Conservation (phyloP, 2,888 invertebrate species). For the Hoplodrina blanda region DNA sequence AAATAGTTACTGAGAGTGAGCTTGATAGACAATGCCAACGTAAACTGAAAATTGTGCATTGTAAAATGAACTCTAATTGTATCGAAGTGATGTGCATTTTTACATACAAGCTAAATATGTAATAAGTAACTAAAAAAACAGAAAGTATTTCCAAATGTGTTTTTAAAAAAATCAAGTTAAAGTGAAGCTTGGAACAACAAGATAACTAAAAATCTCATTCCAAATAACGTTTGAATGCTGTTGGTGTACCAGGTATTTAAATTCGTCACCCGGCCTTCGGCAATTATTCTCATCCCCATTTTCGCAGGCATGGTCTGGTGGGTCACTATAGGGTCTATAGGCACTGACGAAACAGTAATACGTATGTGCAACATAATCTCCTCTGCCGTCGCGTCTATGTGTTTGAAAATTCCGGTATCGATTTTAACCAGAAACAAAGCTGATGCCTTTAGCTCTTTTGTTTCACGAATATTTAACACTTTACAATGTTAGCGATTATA, state of each 20-base stretch:
- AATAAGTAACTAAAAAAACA: too few relatives aligned
- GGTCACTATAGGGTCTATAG: not conserved
- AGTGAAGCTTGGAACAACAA: not conserved
- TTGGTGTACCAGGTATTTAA: not conserved
- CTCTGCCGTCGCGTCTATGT: not conserved
- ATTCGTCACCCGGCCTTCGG: too few relatives aligned
- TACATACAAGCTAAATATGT: too few relatives aligned
- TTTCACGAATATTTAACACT: too few relatives aligned
- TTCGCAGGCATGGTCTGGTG: not conserved
- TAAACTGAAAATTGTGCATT: constrained; percentile 1
- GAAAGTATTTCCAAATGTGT: not conserved
- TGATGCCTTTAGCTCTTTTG: too few relatives aligned
- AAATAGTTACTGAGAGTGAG: not conserved
- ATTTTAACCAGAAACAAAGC: too few relatives aligned
- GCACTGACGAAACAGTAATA: not conserved
- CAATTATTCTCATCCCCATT: not conserved
- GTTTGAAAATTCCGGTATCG: too few relatives aligned
- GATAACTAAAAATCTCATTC: too few relatives aligned
- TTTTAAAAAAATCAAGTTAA: not conserved
- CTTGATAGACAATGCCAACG: not conserved
- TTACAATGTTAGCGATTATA: too few relatives aligned
- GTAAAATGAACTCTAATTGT: not conserved
- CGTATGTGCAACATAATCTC: not conserved
- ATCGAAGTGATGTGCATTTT: not conserved
- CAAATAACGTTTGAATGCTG: not conserved